Evolutionary conservation across 2,888 invertebrate species (phyloP).

Genomic region (Ischnura elegans): DNA sequence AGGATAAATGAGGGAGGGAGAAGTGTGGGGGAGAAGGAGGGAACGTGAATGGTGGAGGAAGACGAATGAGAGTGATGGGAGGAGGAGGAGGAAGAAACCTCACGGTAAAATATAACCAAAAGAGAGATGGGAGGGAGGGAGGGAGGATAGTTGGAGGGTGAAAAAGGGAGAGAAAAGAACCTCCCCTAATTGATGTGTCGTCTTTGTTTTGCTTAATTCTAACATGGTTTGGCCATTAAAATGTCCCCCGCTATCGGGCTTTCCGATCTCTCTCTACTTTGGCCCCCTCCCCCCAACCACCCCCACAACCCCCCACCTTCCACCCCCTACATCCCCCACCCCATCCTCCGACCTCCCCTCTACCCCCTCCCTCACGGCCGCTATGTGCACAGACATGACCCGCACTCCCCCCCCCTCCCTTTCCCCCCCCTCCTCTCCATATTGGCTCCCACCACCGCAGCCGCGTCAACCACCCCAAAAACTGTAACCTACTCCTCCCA

Average conservation of each 20-base stretch:
- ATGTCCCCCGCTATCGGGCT: constrained; percentile 81
- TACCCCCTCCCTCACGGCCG: background rate
- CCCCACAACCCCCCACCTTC: background rate
- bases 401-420: constrained; percentile 14
- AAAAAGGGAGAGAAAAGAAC: constrained; percentile 67
- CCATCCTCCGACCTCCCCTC: background rate
- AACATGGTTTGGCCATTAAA: constrained; percentile 87
- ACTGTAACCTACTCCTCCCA: background rate
- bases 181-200: constrained; percentile 84
- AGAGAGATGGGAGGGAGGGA: constrained; percentile 50
- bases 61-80: background rate
- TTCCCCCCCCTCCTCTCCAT: background rate
- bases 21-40: constrained; percentile 12
- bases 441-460: background rate
- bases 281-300: background rate
- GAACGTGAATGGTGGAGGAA: background rate
- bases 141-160: background rate
- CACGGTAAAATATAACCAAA: constrained; percentile 63
- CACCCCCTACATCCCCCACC: constrained; percentile 10
- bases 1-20: constrained; percentile 5
- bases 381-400: too few relatives aligned
- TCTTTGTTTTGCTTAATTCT: constrained; percentile 85
- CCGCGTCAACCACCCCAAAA: background rate
- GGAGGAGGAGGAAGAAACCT: constrained; percentile 37
- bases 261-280: constrained; percentile 68